Conservation (phyloP, 2,888 invertebrate species). For the Tiphia femorata region DNA sequence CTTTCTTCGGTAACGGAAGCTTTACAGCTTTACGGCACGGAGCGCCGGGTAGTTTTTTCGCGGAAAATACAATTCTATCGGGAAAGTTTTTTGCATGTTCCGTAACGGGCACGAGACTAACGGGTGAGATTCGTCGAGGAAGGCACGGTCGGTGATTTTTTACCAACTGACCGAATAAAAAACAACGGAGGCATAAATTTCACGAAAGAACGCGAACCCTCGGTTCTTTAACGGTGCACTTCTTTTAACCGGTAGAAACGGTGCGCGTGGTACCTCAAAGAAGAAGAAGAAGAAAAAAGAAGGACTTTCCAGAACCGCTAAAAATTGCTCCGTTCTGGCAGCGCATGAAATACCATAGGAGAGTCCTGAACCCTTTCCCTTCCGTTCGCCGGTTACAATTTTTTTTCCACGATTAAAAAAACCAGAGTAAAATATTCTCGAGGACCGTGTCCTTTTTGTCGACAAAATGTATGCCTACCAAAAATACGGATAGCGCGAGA, state of each 20-base stretch:
- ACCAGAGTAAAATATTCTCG: neutral
- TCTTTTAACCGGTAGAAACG: constrained; percentile 33
- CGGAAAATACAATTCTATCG: constrained; percentile 13
- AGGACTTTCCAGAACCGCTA: too few relatives aligned
- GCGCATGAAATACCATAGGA: neutral
- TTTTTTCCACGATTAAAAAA: neutral
- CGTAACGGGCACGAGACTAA: too few relatives aligned
- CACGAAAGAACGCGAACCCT: neutral
- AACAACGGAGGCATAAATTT: constrained; percentile 23
- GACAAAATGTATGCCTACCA: too few relatives aligned
- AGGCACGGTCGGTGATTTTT: constrained; percentile 1
- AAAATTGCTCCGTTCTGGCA: too few relatives aligned
- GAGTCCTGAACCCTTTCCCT: neutral
- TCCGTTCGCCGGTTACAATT: too few relatives aligned
- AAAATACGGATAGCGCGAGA: neutral
- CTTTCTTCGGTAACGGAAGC: constrained; percentile 38
- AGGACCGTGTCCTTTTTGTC: too few relatives aligned
- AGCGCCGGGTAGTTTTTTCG: constrained; percentile 16
- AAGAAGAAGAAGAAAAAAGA: neutral
- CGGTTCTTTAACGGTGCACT: constrained; percentile 36
- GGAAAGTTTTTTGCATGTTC: too few relatives aligned
- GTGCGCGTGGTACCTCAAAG: neutral
- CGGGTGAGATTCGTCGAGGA: too few relatives aligned
- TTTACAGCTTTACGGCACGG: constrained; percentile 20
- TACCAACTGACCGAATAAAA: constrained; percentile 16